phyloP scores from a whole-genome alignment of 2,888 invertebrate genomes.

The Morinoia aosen region DNA sequence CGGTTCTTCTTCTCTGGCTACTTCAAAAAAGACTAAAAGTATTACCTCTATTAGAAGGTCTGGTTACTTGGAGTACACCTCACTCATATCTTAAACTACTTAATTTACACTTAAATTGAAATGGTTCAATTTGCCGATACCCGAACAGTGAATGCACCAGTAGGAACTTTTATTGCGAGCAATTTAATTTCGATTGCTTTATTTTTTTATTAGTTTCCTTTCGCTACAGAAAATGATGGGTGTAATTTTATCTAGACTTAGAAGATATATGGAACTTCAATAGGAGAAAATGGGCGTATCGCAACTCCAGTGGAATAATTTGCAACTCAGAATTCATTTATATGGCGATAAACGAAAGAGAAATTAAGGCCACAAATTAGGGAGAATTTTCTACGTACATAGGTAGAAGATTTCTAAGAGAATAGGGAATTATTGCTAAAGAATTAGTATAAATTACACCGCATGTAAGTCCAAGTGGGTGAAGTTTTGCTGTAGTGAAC shows the following conservation, averaged over 20 bases:
- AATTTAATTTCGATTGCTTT: neutral
- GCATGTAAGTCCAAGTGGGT: too few relatives aligned
- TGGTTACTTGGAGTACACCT: neutral
- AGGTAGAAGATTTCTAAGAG: too few relatives aligned
- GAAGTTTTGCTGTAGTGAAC: too few relatives aligned
- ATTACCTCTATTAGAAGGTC: neutral
- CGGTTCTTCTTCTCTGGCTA: neutral
- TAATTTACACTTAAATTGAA: constrained; percentile 10
- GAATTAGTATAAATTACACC: too few relatives aligned
- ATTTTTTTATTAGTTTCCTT: neutral
- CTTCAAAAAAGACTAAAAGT: neutral
- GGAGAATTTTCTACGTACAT: too few relatives aligned
- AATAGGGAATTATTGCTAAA: too few relatives aligned
- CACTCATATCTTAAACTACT: neutral
- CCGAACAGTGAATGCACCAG: neutral
- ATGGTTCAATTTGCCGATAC: neutral
- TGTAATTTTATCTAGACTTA: neutral
- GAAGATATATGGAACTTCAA: neutral
- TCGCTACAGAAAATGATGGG: neutral
- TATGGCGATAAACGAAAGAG: neutral
- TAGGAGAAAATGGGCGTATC: neutral
- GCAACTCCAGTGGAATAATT: neutral
- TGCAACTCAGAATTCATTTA: neutral
- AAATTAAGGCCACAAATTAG: too few relatives aligned
- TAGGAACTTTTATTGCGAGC: neutral